Percentiles rank a stretch among this genome's conserved stretches.
Conservation (phyloP, 2,113 vertebrate species). For the Istiophorus platypterus region DNA sequence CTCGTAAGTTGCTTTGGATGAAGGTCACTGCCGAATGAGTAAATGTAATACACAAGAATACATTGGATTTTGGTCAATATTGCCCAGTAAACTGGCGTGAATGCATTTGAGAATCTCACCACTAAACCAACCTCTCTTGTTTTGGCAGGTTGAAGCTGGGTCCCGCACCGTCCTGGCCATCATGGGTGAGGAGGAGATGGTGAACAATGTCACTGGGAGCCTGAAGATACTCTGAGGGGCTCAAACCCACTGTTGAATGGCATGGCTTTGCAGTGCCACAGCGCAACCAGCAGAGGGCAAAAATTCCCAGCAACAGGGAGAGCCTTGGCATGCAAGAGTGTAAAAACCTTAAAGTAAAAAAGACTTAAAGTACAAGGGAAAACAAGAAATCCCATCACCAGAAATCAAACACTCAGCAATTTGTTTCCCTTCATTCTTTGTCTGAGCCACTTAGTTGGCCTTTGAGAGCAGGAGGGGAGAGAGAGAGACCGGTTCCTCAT, state of each 20-base stretch:
- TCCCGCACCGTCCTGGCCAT: constrained; percentile 87
- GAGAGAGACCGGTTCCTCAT: constrained; percentile 25
- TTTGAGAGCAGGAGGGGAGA: constrained; percentile 47
- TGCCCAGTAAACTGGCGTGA: background rate
- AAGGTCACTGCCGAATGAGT: too few species aligned
- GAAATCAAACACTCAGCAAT: constrained; percentile 64
- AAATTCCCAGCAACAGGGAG: constrained; percentile 63
- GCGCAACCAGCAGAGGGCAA: constrained; percentile 74
- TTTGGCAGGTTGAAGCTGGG: constrained; percentile 84
- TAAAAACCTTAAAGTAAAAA: constrained; percentile 46
- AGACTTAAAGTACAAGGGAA: constrained; percentile 36
- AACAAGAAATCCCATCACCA: constrained; percentile 56
- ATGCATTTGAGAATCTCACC: background rate
- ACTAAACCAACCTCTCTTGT: background rate
- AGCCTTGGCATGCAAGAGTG: constrained; percentile 57
- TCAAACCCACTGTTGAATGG: constrained; percentile 7
- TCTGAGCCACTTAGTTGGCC: constrained; percentile 48
- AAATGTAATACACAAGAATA: background rate
- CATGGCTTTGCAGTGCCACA: constrained; percentile 59
- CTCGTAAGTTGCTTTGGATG: too few species aligned
- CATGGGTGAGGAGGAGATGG: constrained; percentile 87
- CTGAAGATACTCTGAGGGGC: constrained; percentile 84
- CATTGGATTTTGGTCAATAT: background rate
- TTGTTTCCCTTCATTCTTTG: constrained; percentile 69
- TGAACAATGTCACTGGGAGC: constrained; percentile 88